Conservation (phyloP, 1,140 invertebrate species). For the Lysiphlebus fabarum region DNA sequence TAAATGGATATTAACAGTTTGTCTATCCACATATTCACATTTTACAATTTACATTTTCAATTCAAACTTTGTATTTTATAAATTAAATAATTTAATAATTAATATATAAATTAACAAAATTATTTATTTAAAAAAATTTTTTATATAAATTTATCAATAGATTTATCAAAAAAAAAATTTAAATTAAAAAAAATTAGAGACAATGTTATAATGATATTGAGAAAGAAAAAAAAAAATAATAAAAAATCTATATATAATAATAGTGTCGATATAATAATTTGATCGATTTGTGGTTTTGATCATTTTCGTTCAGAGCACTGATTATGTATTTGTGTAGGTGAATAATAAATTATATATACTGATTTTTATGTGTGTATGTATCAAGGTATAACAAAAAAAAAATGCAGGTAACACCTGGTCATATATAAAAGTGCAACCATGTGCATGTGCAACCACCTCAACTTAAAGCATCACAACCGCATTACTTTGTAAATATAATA, state of each 20-base stretch:
- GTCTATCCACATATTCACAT: too few species aligned
- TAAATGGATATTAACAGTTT: slow-evolving; percentile 15
- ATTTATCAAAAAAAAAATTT: too few species aligned
- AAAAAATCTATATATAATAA: slow-evolving; percentile 1
- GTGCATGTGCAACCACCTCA: slow-evolving; percentile 5
- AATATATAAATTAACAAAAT: too few species aligned
- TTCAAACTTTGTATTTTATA: too few species aligned
- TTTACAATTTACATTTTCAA: too few species aligned
- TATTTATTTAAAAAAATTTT: too few species aligned
- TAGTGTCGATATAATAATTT: slow-evolving; percentile 16
- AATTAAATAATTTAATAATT: too few species aligned
- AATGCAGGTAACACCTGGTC: slow-evolving; percentile 25
- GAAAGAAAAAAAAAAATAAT: neutral
- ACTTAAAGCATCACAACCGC: too few species aligned
- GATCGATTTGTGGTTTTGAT: slow-evolving; percentile 26
- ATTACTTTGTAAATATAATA: too few species aligned
- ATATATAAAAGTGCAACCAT: slow-evolving; percentile 1
- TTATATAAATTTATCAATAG: too few species aligned
- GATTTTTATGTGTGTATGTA: neutral
- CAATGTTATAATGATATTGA: neutral
- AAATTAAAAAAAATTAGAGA: neutral
- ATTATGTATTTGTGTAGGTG: neutral
- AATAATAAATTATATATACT: neutral
- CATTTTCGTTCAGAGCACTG: slow-evolving; percentile 6
- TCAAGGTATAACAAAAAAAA: slow-evolving; percentile 11